Percentiles rank a stretch among this genome's conserved stretches.
Evolutionary conservation across 2,888 invertebrate genomes (phyloP).

Genomic region (Eudasyphora cyanicolor): DNA sequence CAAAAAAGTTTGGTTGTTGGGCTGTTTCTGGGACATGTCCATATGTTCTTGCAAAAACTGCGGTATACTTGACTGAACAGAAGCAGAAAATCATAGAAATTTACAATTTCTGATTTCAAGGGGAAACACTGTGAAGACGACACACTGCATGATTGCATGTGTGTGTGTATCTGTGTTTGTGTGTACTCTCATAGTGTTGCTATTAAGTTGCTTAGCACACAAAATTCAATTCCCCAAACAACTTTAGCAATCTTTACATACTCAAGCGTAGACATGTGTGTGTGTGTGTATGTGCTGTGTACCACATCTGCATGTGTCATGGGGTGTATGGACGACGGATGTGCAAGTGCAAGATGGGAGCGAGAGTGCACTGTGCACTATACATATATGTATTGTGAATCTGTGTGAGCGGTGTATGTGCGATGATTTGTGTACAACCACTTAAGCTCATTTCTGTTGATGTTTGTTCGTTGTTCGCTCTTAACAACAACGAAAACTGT

Average conservation of each 20-base stretch:
- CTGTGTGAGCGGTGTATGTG: constrained; percentile 9
- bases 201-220: constrained; percentile 58
- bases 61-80: too few species aligned
- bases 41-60: neutral
- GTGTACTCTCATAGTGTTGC: constrained; percentile 46
- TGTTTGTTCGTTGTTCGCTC: constrained; percentile 29
- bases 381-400: neutral
- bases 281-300: neutral
- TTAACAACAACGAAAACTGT: constrained; percentile 43
- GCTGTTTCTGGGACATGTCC: neutral
- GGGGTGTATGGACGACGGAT: neutral
- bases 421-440: constrained; percentile 27
- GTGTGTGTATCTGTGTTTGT: neutral
- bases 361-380: neutral
- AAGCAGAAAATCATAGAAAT: too few species aligned
- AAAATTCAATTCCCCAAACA: constrained; percentile 58
- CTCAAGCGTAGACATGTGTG: neutral
- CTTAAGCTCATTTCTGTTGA: constrained; percentile 38
- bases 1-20: too few species aligned
- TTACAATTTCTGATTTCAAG: too few species aligned
- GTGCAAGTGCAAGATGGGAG: neutral
- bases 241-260: constrained; percentile 58
- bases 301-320: constrained; percentile 5
- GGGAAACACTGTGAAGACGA: too few species aligned
- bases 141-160: neutral